Conservation (phyloP, 2,888 invertebrate species). For the Chrysolina americana region DNA sequence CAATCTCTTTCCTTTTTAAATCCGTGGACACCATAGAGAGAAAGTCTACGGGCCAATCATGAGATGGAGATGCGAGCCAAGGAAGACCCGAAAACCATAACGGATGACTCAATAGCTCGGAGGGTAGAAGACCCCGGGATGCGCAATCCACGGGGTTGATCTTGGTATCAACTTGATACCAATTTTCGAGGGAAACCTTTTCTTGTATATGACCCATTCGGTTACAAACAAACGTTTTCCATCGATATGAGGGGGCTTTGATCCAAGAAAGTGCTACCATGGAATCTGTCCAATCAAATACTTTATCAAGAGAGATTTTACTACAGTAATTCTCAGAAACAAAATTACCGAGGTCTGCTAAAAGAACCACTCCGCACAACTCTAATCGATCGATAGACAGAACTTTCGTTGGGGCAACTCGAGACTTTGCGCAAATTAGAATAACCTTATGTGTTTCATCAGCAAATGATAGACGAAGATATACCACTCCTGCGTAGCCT, state of each 20-base stretch:
- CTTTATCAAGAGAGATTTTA: no score
- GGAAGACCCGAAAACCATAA: slow-evolving; percentile 17
- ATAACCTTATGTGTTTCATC: not conserved
- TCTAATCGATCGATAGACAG: not conserved
- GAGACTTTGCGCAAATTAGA: not conserved
- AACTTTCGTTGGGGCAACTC: not conserved
- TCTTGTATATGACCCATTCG: not conserved
- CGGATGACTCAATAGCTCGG: slow-evolving; percentile 14
- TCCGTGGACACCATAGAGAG: not conserved
- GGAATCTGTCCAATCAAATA: no score
- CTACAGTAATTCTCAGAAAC: no score
- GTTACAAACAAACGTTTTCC: slow-evolving; percentile 24
- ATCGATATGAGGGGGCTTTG: slow-evolving; percentile 9
- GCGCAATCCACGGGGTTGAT: slow-evolving; percentile 29
- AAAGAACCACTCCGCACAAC: not conserved
- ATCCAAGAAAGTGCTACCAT: no score
- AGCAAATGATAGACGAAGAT: slow-evolving; percentile 1
- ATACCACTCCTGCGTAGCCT: slow-evolving; percentile 25
- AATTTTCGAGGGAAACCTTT: no score
- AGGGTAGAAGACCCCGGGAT: slow-evolving; percentile 19
- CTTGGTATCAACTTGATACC: not conserved
- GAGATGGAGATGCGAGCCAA: slow-evolving; percentile 2
- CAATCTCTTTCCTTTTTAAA: not conserved
- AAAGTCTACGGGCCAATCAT: not conserved
- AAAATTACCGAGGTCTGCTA: not conserved